Evolutionary conservation across 2,888 invertebrate genomes (phyloP), one percentile per base, ranked within the genome.

Genomic region (Myopa testacea): DNA sequence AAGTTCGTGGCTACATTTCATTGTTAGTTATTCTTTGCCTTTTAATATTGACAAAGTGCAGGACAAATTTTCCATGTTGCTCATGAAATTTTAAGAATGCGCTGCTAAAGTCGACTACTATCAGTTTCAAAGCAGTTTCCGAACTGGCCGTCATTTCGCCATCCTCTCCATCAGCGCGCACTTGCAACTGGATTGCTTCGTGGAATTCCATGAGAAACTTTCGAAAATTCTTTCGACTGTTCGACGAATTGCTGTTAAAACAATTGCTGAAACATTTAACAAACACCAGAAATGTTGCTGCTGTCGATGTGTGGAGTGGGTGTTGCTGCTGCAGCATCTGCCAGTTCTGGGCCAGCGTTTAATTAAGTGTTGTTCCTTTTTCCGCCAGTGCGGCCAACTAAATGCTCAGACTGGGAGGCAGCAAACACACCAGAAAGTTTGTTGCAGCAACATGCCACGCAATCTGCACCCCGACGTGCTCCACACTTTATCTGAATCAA

Each of bases 221-320:
- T 40, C 19, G 52, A 37, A 26, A 73, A 68, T 75, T 75, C 75
- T 58, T 55, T n/a, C 52, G 67, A 55, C 68, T 55, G 55, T 75
- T 68, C 67, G 67, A 68, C 68, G 58, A 68, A 67, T 75, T 75
- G 40, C 40, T 55, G 62, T 68, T 75, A 68, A 75, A 75, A 75
- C 75, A 75, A 75, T 68, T 68, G 50, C 68, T 37, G 40, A 67
- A 75, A 58, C 52, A 75, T 37, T 75, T 65, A 65, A 65, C 65
- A 75, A 75, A 75, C 58, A 75, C 58, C 26, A 58, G 26, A 26
- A 26, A 34, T 26, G 70, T 55, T 40, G 52, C 55, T 34, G 26
- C 19, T 60, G 58, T n/a, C 45, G 34, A 5, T 34, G 52, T n/a
- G 12, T 71, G 38, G 4, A 37, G 38, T 34, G 16, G 52, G 14